phyloP scores from a whole-genome alignment of 1,140 invertebrate species.

The Steinernema khuongi region DNA sequence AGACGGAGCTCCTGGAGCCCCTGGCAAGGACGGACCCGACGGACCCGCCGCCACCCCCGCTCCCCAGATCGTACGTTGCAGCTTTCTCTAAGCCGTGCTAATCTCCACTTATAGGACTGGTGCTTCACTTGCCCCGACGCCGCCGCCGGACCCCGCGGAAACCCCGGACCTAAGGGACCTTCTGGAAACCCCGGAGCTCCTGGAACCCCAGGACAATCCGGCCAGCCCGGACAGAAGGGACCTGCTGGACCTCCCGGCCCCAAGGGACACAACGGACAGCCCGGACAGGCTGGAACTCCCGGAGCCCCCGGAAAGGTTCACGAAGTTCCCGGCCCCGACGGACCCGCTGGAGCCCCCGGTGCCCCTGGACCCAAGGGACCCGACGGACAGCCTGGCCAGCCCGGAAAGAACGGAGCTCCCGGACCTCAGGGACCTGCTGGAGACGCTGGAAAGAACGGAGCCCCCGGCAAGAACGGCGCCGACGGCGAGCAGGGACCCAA shows the following conservation, averaged over 20 bases:
- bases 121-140: background rate
- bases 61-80: background rate
- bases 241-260: conserved; percentile 28
- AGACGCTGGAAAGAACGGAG: background rate
- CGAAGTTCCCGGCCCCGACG: conserved; percentile 16
- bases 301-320: conserved; percentile 17
- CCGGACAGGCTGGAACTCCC: conserved; percentile 26
- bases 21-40: conserved; percentile 4
- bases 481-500: conserved; percentile 18
- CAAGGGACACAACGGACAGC: conserved; percentile 22
- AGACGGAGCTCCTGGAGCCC: conserved; percentile 22
- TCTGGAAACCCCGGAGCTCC: conserved; percentile 8
- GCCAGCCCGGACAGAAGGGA: conserved; percentile 4
- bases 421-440: conserved; percentile 14
- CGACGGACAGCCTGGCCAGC: conserved; percentile 5
- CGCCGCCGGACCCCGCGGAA: background rate
- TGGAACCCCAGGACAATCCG: background rate
- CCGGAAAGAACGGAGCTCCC: background rate
- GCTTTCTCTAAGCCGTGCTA: background rate
- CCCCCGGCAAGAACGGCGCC: background rate
- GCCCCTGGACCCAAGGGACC: conserved; percentile 17
- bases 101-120: background rate
- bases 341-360: conserved; percentile 9
- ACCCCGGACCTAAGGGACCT: conserved; percentile 9
- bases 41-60: conserved; percentile 5